These are phyloP conservation scores for Ibidorhyncha struthersii DNA, from an alignment of 2,113 vertebrate genomes.

Conservation along the genomic window DNA sequence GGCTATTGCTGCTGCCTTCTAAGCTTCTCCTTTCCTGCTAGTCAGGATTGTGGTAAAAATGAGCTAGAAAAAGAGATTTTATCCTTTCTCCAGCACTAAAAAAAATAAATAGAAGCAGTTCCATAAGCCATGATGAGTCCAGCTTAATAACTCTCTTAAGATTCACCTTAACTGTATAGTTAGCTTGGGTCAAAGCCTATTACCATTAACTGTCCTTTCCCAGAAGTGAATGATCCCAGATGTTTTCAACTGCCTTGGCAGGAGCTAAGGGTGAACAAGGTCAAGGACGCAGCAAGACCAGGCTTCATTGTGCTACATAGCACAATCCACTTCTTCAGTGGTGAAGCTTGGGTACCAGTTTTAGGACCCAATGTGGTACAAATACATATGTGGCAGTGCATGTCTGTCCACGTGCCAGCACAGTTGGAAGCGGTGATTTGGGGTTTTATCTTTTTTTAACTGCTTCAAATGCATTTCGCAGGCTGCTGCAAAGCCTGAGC, in stretches of 20 bases:
- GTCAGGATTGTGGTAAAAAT: background rate
- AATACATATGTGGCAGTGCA: fast-evolving
- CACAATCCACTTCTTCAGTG: background rate
- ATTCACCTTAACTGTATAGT: background rate
- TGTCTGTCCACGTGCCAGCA: background rate
- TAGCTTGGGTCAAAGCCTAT: background rate
- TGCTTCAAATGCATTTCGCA: background rate
- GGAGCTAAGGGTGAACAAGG: slow-evolving; percentile 69
- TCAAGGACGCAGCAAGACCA: slow-evolving; percentile 52
- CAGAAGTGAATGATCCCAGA: background rate
- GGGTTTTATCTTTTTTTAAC: background rate
- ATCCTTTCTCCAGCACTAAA: background rate
- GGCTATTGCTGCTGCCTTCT: background rate
- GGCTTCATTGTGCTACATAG: slow-evolving; percentile 53
- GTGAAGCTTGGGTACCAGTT: background rate
- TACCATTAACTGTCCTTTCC: background rate
- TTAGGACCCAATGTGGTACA: background rate
- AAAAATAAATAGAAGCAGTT: background rate
- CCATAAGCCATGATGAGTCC: background rate
- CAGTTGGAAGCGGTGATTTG: fast-evolving
- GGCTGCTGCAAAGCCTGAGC: background rate
- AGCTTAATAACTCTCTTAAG: background rate
- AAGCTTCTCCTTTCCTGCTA: background rate
- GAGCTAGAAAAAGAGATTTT: background rate
- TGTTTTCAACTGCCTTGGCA: slow-evolving; percentile 8